These are phyloP conservation scores for Tyrannus savana DNA, from an alignment of 2,113 vertebrate genomes.

Conservation along the genomic window DNA sequence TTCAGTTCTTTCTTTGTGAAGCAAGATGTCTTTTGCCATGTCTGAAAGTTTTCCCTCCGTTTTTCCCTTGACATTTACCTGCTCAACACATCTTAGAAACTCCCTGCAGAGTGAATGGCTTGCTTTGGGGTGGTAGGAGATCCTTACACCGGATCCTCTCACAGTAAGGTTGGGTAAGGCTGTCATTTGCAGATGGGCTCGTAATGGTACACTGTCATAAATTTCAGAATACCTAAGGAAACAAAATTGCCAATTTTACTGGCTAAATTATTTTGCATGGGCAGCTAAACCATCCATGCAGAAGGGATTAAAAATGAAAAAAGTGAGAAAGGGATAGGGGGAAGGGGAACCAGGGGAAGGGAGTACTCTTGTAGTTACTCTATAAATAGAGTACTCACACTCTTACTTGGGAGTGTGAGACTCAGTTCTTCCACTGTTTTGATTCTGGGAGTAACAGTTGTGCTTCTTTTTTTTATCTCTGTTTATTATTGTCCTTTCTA, in stretches of 20 bases:
- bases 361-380: not conserved
- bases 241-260: not conserved
- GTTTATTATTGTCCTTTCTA: not conserved
- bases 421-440: not conserved
- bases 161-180: not conserved
- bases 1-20: not conserved
- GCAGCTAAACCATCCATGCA: not conserved
- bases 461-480: not conserved
- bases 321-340: not conserved
- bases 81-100: not conserved
- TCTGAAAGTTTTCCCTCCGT: not conserved
- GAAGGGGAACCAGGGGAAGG: not conserved
- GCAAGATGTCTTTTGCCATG: not conserved
- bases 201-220: not conserved
- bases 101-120: not conserved
- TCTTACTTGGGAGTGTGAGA: not conserved
- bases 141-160: not conserved
- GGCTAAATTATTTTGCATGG: not conserved
- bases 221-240: not conserved
- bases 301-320: not conserved
- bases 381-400: not conserved
- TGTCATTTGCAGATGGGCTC: not conserved
- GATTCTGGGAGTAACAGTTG: not conserved
- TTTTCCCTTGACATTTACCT: not conserved
- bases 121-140: not conserved